Evolutionary conservation across 1,140 invertebrate genomes (phyloP).

Genomic region (Drosophila pallidifrons): DNA sequence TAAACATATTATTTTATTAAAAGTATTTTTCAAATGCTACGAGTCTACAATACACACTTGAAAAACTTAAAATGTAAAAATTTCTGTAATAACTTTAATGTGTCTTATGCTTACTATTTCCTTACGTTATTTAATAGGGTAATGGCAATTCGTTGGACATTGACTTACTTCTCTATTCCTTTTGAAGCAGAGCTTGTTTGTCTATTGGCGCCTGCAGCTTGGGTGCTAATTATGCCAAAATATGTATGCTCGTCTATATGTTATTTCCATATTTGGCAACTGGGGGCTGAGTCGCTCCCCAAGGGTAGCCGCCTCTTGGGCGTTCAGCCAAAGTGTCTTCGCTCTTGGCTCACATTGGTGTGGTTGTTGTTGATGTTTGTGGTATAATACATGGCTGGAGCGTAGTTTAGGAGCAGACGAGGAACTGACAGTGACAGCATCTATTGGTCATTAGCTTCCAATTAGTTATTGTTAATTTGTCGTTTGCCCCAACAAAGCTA

Average conservation of each 20-base stretch:
- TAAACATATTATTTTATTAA: no score
- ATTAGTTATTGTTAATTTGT: slow-evolving; percentile 82
- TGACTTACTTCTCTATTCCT: not conserved
- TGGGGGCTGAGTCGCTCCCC: not conserved
- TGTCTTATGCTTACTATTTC: not conserved
- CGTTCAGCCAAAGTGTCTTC: slow-evolving; percentile 40
- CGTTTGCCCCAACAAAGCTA: slow-evolving; percentile 34
- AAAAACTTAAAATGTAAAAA: no score
- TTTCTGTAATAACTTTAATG: no score
- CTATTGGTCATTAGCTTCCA: slow-evolving; percentile 67
- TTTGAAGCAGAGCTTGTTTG: slow-evolving; percentile 35
- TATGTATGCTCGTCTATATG: slow-evolving; percentile 24
- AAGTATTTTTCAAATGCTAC: no score
- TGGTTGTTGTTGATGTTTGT: slow-evolving; percentile 4
- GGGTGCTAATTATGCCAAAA: slow-evolving; percentile 69
- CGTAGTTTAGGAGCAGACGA: slow-evolving; percentile 34
- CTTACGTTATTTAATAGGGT: slow-evolving; percentile 1
- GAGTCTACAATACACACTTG: no score
- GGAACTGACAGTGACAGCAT: slow-evolving; percentile 37
- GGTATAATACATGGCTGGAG: slow-evolving; percentile 10
- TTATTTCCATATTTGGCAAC: slow-evolving; percentile 45
- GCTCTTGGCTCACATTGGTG: slow-evolving; percentile 3
- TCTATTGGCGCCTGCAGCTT: slow-evolving; percentile 46
- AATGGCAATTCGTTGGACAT: not conserved
- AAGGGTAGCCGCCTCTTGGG: slow-evolving; percentile 20